Conservation (phyloP, 2,797 vertebrate genomes). For the Tadarida brasiliensis region DNA sequence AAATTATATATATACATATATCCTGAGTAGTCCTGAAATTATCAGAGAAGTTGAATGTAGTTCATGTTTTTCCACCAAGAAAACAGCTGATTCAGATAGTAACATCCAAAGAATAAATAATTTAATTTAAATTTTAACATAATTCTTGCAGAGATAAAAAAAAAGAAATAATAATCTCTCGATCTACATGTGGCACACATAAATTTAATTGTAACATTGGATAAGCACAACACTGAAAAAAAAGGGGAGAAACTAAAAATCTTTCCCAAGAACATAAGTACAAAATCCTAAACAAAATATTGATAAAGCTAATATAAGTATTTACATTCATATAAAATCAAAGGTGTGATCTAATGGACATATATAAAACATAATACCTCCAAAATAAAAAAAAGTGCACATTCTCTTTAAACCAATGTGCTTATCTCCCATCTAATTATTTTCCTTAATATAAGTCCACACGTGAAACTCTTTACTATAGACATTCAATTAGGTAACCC, state of each 20-base stretch:
- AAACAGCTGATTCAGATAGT: neutral
- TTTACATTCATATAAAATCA: neutral
- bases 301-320: neutral
- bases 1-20: neutral
- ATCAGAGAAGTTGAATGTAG: neutral
- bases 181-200: neutral
- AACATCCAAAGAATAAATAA: neutral
- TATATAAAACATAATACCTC: neutral
- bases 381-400: neutral
- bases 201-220: neutral
- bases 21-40: neutral
- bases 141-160: neutral
- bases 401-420: neutral
- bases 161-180: neutral
- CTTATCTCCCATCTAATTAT: neutral
- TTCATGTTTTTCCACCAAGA: neutral
- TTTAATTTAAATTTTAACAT: neutral
- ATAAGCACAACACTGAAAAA: neutral
- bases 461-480: neutral
- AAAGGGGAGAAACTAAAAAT: neutral
- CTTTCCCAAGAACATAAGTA: neutral
- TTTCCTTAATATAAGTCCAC: neutral
- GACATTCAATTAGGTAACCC: neutral
- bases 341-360: neutral
- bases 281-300: slow-evolving; percentile 1